Evolutionary conservation across 2,888 invertebrate species (phyloP).

Genomic region (Napeogenes inachia): DNA sequence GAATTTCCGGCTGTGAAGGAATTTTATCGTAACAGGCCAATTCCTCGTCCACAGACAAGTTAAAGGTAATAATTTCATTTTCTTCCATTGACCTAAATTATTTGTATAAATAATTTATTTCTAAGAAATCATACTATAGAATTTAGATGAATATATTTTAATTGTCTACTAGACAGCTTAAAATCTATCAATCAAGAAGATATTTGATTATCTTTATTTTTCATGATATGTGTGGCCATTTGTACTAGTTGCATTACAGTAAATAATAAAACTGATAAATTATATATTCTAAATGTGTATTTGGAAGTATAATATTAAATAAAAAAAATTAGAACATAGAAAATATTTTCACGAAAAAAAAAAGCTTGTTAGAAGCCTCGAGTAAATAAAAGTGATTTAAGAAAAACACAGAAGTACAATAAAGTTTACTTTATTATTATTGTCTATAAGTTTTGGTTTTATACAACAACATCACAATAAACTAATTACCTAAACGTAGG

Average conservation of each 20-base stretch:
- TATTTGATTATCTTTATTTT: background rate
- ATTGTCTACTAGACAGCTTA: constrained; percentile 13
- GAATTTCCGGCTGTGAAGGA: constrained; percentile 1
- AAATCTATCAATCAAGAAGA: constrained; percentile 1
- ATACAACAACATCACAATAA: constrained; percentile 2
- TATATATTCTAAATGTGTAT: background rate
- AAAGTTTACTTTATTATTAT: too few species aligned
- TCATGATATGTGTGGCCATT: background rate
- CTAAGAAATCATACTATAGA: constrained; percentile 20
- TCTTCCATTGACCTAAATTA: constrained; percentile 33
- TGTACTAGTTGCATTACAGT: too few species aligned
- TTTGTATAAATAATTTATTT: constrained; percentile 13
- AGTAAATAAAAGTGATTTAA: too few species aligned
- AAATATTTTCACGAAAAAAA: background rate
- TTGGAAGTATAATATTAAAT: too few species aligned
- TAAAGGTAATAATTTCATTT: constrained; percentile 61
- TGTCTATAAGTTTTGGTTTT: too few species aligned
- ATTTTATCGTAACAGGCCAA: constrained; percentile 19
- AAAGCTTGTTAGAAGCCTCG: too few species aligned
- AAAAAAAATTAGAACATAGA: background rate
- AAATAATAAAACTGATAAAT: background rate
- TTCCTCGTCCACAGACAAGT: constrained; percentile 43
- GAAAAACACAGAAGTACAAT: too few species aligned
- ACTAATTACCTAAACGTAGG: constrained; percentile 1
- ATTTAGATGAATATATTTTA: constrained; percentile 18